Evolutionary conservation across 2,888 invertebrate species (phyloP).

Genomic region (Monochamus alternatus): DNA sequence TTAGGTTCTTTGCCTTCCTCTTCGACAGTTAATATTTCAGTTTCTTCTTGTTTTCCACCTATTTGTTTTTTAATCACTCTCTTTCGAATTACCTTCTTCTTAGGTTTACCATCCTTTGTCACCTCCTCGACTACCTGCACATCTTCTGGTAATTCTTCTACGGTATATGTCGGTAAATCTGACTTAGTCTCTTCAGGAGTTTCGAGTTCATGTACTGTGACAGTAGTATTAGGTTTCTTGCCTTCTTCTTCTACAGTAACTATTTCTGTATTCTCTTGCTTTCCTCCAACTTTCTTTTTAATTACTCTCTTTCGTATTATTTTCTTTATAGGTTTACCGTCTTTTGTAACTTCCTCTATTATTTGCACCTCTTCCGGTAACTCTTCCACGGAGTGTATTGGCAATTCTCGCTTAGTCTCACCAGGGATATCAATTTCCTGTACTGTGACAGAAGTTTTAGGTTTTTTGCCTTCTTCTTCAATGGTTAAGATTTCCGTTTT

Average conservation of each 20-base stretch:
- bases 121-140: constrained; percentile 61
- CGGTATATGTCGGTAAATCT: constrained; percentile 43
- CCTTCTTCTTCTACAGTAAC: constrained; percentile 64
- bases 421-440: constrained; percentile 51
- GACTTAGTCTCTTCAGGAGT: constrained; percentile 47
- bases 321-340: constrained; percentile 59
- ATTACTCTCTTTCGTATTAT: constrained; percentile 63
- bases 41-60: constrained; percentile 63
- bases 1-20: constrained; percentile 61
- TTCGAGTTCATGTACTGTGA: constrained; percentile 67
- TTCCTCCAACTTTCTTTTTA: constrained; percentile 60
- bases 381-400: constrained; percentile 38
- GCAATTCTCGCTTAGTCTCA: constrained; percentile 48
- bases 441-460: constrained; percentile 57
- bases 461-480: constrained; percentile 65
- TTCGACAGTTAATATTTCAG: constrained; percentile 63
- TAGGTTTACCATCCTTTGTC: constrained; percentile 55
- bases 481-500: constrained; percentile 65
- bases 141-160: constrained; percentile 61
- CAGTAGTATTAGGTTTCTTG: constrained; percentile 67
- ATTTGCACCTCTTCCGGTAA: constrained; percentile 57
- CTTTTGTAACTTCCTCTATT: constrained; percentile 59
- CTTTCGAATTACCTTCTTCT: constrained; percentile 67
- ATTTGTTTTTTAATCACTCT: constrained; percentile 69
- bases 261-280: constrained; percentile 60